Conservation (phyloP, 2,797 vertebrate species). For the Masticophis lateralis region DNA sequence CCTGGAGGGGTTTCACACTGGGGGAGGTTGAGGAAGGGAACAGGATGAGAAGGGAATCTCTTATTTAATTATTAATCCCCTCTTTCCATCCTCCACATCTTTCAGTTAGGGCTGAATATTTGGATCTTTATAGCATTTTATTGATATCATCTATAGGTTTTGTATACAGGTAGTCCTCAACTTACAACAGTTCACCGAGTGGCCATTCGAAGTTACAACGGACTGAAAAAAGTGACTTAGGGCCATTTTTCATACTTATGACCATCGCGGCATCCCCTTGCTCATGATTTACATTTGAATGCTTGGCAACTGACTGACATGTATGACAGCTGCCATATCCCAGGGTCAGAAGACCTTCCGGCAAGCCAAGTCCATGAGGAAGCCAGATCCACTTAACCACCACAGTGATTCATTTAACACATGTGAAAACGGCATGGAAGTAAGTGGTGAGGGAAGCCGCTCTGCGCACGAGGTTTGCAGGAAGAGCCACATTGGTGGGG, state of each 20-base stretch:
- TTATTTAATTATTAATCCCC: too few relatives aligned
- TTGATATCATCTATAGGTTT: background rate
- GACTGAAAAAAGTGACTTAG: too few relatives aligned
- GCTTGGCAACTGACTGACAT: background rate
- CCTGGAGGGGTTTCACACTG: background rate
- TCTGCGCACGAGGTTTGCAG: constrained; percentile 31
- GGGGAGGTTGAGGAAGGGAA: too few relatives aligned
- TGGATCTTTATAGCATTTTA: background rate
- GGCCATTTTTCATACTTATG: background rate
- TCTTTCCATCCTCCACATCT: background rate
- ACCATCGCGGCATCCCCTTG: too few relatives aligned
- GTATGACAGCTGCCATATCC: too few relatives aligned
- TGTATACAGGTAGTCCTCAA: background rate
- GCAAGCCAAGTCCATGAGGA: too few relatives aligned
- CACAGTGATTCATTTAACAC: too few relatives aligned
- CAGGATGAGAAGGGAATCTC: too few relatives aligned
- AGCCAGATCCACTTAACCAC: too few relatives aligned
- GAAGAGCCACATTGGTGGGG: background rate
- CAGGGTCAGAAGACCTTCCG: too few relatives aligned
- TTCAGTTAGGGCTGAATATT: background rate
- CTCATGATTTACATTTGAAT: background rate
- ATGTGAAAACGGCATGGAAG: background rate
- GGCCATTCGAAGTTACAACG: background rate
- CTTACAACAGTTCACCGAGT: background rate
- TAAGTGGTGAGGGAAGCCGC: constrained; percentile 16